Base-by-base conservation (phyloP, 2,888 invertebrate genomes). In the Syrphus vitripennis region DNA sequence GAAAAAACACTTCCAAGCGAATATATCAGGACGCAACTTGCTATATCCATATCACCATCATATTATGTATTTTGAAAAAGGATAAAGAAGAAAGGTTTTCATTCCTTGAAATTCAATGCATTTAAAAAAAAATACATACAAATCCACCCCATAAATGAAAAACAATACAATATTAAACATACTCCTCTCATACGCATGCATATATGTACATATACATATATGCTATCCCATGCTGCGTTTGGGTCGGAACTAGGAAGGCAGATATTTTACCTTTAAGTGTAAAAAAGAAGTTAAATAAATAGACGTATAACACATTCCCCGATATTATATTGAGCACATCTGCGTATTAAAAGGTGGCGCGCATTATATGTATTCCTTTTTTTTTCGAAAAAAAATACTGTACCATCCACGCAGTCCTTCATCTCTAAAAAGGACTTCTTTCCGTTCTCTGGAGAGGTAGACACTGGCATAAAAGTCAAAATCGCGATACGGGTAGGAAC, bases 381-480 rank as follows among this genome's bases (percentile, higher is more conserved):
- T 24, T 48, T 21, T 71, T 77, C 48, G 40, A 77, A 57, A 6
- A 29, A 70, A 57, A 75, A 37, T 67, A 67, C 40, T 53, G 10
- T 40, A 65, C 83, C 65, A 83, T 50, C 19, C 24, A 67, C 48
- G 48, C 50, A 67, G 14, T 67, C 48, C 21, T 65, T 19, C 26
- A 45, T 63, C 45, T 40, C 34, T 24, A 31, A 48, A 34, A 61
- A 72, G 72, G 72, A n/a, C 67, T 81, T 70, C 67, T 53, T 80
- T 65, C 34, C 21, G 48, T 86, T 82, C 86, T 86, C 81, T 48
- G 65, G 83, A 86, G 77, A 86, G 69, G 76, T 70, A 69, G 72
- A 70, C 75, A 72, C 69, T 78, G 72, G 57, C 86, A 86, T 77
- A 86, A 74, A 77, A 86, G 78, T 65, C 74, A 82, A 82, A 81